Conservation (phyloP, 2,888 invertebrate genomes). For the Tipula unca region DNA sequence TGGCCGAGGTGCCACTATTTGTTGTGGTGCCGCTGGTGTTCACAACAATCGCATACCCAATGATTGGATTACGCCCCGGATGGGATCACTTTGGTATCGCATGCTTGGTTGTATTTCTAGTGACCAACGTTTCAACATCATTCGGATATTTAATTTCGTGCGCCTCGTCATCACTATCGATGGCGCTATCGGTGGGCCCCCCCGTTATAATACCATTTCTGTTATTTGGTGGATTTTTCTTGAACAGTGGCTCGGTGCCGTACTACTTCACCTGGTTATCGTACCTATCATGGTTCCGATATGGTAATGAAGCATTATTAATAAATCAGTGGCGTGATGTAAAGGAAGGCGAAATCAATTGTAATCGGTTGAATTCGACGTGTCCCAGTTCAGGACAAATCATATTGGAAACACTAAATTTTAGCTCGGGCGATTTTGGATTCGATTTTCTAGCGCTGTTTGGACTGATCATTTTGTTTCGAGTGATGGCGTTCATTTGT, state of each 20-base stretch:
- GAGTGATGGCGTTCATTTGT: constrained; percentile 67
- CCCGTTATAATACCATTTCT: constrained; percentile 89
- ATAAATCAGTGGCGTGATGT: constrained; percentile 85
- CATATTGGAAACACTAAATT: constrained; percentile 69
- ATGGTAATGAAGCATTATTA: constrained; percentile 80
- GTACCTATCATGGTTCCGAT: constrained; percentile 86
- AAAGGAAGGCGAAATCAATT: constrained; percentile 60
- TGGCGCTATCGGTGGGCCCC: constrained; percentile 86
- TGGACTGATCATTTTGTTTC: constrained; percentile 61
- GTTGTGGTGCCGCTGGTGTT: constrained; percentile 75
- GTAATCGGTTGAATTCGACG: constrained; percentile 62
- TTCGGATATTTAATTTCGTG: constrained; percentile 91
- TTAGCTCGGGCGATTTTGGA: constrained; percentile 59
- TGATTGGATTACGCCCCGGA: constrained; percentile 74
- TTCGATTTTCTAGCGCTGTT: constrained; percentile 64
- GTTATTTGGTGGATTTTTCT: constrained; percentile 91
- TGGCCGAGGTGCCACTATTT: constrained; percentile 84
- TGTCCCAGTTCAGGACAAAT: constrained; percentile 71
- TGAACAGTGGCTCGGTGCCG: constrained; percentile 84
- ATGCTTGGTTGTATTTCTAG: constrained; percentile 65
- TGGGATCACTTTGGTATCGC: constrained; percentile 61
- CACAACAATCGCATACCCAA: constrained; percentile 74
- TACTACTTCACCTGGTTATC: constrained; percentile 77
- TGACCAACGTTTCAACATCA: constrained; percentile 81
- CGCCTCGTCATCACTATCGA: constrained; percentile 68